phyloP scores from a whole-genome alignment of 2,113 vertebrate genomes.

The Pelecanoides urinatrix region DNA sequence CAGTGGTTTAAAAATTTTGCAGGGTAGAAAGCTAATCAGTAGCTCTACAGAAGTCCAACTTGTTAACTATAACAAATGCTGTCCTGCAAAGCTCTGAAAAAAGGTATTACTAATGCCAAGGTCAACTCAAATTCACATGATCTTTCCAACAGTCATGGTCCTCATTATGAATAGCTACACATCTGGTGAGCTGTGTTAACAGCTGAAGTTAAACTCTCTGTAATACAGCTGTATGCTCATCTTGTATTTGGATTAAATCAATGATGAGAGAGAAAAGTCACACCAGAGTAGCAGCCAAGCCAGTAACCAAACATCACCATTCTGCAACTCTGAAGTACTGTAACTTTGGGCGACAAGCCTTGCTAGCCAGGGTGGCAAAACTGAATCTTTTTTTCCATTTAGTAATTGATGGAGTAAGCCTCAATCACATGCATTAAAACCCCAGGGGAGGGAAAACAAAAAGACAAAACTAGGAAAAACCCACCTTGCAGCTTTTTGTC shows the following conservation, averaged over 20 bases:
- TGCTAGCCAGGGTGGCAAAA: neutral
- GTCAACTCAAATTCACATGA: neutral
- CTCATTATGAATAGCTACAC: neutral
- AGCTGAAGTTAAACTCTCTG: neutral
- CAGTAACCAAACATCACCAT: neutral
- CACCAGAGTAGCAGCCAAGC: neutral
- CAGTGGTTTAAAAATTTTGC: accelerated
- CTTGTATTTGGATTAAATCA: neutral
- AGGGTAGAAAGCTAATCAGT: neutral
- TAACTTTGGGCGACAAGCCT: neutral
- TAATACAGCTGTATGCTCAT: neutral
- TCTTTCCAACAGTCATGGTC: neutral
- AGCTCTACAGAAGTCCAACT: neutral
- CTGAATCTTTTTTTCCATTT: neutral
- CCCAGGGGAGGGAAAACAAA: neutral
- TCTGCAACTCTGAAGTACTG: neutral
- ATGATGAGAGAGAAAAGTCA: neutral
- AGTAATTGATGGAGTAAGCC: neutral
- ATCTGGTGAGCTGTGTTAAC: neutral
- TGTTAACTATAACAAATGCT: neutral
- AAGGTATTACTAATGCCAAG: neutral
- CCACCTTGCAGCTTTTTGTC: neutral
- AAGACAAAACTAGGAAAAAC: neutral
- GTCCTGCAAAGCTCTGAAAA: neutral
- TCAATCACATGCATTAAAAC: neutral